A percentile compares a stretch with the other conserved stretches of the same genome.
These are phyloP conservation scores for Globodera ellingtonae DNA, from an alignment of 1,140 invertebrate species.

Conservation along the genomic window DNA sequence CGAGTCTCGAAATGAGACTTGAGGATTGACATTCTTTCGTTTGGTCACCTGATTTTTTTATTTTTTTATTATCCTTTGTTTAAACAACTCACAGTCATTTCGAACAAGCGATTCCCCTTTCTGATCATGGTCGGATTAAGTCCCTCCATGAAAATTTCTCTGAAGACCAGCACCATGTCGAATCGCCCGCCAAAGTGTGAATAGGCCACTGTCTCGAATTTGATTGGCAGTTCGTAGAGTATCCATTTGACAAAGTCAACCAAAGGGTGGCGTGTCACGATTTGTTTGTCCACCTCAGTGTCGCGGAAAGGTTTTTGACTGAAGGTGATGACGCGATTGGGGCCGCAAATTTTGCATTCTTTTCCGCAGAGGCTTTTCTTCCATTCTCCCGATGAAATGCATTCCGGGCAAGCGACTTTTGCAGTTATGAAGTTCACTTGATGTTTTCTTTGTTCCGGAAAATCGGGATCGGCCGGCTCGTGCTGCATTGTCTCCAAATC, in stretches of 20 bases:
- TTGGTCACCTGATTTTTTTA: too few species aligned
- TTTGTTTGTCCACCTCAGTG: too few species aligned
- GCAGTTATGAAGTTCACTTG: background rate
- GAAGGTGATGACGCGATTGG: background rate
- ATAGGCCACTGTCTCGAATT: background rate
- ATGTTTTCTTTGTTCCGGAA: background rate
- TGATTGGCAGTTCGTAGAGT: too few species aligned
- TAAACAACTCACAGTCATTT: too few species aligned
- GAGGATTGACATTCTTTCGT: background rate
- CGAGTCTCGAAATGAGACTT: slow-evolving; percentile 8
- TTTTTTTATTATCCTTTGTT: too few species aligned
- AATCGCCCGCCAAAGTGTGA: slow-evolving; percentile 1
- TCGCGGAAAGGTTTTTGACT: too few species aligned
- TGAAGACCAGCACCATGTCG: slow-evolving; percentile 8
- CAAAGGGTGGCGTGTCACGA: too few species aligned
- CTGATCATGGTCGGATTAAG: too few species aligned
- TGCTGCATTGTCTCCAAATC: slow-evolving; percentile 6
- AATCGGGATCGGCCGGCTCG: background rate
- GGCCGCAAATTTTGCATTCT: background rate
- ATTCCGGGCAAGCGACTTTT: too few species aligned
- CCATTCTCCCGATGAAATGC: background rate
- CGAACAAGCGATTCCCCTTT: too few species aligned
- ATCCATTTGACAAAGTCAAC: background rate
- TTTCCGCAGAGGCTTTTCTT: background rate
- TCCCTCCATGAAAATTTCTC: background rate